phyloP scores from a whole-genome alignment of 2,797 vertebrate genomes.

The Sebastes elongatus region DNA sequence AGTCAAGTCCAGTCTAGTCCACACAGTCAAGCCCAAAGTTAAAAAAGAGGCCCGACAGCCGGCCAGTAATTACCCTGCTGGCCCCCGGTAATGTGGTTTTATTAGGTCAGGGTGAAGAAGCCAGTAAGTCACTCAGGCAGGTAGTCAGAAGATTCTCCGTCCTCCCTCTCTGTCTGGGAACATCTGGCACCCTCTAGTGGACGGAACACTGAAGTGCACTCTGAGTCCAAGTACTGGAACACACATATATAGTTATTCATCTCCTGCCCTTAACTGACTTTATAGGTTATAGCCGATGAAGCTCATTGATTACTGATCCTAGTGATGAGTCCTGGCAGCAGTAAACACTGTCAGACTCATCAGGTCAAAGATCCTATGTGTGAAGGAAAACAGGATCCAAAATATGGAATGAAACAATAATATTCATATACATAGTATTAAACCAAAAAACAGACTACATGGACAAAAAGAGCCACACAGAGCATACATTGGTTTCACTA shows the following conservation, averaged over 20 bases:
- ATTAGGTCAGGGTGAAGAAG: conserved; percentile 37
- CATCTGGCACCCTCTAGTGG: conserved; percentile 59
- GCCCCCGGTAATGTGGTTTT: conserved; percentile 46
- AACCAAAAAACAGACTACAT: background rate
- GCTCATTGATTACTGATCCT: background rate
- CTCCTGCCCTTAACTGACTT: background rate
- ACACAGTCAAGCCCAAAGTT: background rate
- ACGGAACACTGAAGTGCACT: background rate
- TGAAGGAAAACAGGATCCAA: background rate
- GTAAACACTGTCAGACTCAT: background rate
- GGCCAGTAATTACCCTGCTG: conserved; percentile 32
- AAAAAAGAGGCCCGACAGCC: conserved; percentile 4
- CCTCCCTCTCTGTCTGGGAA: background rate
- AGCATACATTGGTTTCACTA: background rate
- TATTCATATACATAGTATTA: background rate
- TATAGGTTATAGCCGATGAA: background rate
- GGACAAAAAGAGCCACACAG: background rate
- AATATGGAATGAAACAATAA: background rate
- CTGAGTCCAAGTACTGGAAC: background rate
- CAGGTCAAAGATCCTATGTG: background rate
- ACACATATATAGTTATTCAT: background rate
- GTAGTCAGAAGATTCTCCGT: background rate
- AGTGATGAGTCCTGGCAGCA: background rate
- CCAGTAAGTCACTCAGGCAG: conserved; percentile 25
- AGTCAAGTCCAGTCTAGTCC: background rate